Percentiles rank a stretch among this genome's conserved stretches.
These are phyloP conservation scores for Caerostris darwini DNA, from an alignment of 1,140 invertebrate genomes.

Conservation along the genomic window DNA sequence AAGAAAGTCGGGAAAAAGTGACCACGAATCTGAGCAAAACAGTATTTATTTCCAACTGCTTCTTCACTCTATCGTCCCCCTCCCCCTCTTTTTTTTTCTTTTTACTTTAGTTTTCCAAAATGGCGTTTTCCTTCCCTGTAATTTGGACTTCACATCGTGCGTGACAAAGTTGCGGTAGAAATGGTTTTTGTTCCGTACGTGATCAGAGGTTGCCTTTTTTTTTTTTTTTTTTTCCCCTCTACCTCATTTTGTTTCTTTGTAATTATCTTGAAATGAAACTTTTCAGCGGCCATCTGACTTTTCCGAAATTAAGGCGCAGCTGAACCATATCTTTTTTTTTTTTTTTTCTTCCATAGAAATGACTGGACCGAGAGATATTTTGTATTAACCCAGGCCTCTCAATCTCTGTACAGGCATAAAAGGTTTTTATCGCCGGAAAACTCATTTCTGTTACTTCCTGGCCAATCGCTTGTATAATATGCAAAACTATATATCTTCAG, in stretches of 20 bases:
- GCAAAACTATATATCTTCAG: too few species aligned
- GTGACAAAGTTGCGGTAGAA: conserved; percentile 75
- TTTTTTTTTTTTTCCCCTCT: too few species aligned
- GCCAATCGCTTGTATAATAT: not conserved
- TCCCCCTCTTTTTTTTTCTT: not conserved
- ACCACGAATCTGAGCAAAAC: not conserved
- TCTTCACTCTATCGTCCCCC: not conserved
- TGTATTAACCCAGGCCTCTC: not conserved
- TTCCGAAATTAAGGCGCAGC: conserved; percentile 1
- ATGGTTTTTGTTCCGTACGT: conserved; percentile 67
- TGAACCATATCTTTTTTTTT: conserved; percentile 29
- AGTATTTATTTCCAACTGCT: not conserved
- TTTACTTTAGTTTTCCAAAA: conserved; percentile 33
- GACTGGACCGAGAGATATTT: not conserved
- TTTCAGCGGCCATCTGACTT: conserved; percentile 22
- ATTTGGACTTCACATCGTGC: conserved; percentile 71
- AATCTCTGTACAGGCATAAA: not conserved
- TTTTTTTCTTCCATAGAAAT: not conserved
- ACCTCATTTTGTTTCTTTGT: not conserved
- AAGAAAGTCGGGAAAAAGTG: not conserved
- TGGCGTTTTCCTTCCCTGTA: conserved; percentile 52
- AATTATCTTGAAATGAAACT: conserved; percentile 68
- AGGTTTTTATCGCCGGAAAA: not conserved
- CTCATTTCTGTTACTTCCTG: not conserved
- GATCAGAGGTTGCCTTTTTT: conserved; percentile 47